phyloP scores from a whole-genome alignment of 2,113 vertebrate species.

The Synchiropus splendidus region DNA sequence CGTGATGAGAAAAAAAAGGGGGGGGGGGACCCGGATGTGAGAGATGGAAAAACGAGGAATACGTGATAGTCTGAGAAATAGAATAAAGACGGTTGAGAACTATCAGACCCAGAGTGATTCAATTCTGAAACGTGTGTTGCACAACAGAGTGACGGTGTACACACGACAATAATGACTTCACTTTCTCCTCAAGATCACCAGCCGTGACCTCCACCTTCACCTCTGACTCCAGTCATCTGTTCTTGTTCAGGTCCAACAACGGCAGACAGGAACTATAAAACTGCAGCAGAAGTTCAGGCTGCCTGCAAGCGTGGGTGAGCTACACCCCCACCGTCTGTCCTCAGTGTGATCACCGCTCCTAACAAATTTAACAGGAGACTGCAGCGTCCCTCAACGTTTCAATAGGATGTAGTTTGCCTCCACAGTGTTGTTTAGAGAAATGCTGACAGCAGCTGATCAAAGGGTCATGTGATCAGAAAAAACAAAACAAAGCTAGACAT shows the following conservation, averaged over 20 bases:
- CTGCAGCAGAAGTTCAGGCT: constrained; percentile 15
- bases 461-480: constrained; percentile 22
- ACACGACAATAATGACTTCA: background rate
- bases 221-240: background rate
- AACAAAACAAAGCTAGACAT: too few species aligned
- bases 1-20: too few species aligned
- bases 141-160: too few species aligned
- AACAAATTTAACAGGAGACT: constrained; percentile 17
- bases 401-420: background rate
- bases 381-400: constrained; percentile 22
- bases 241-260: constrained; percentile 20
- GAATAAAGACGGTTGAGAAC: too few species aligned
- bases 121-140: too few species aligned
- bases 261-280: constrained; percentile 36
- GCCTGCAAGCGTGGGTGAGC: too few species aligned
- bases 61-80: too few species aligned
- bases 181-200: background rate
- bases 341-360: constrained; percentile 4
- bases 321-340: constrained; percentile 2
- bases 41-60: too few species aligned
- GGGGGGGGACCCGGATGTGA: too few species aligned
- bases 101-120: too few species aligned
- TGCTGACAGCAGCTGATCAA: background rate
- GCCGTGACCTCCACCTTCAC: background rate
- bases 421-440: background rate